Conservation (phyloP, 2,888 invertebrate genomes). For the Acanthosepion lycidas region DNA sequence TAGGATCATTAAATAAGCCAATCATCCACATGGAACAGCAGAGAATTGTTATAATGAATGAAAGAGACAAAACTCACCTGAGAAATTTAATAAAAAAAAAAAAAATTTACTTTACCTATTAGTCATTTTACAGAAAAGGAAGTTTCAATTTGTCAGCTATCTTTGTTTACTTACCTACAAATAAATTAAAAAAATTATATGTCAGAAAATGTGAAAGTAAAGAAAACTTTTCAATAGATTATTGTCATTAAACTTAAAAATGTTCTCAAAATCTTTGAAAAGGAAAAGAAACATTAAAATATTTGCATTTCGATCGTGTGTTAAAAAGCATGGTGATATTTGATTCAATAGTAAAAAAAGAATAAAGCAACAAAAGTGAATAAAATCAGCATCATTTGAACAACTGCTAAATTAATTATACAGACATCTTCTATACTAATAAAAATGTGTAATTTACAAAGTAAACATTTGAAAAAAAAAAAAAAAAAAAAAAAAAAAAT, state of each 20-base stretch:
- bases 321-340: too few relatives aligned
- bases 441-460: too few relatives aligned
- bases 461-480: too few relatives aligned
- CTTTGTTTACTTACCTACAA: not conserved
- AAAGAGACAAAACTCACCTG: not conserved
- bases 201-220: not conserved
- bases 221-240: not conserved
- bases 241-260: not conserved
- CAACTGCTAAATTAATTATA: too few relatives aligned
- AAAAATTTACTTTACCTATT: slow-evolving; percentile 8
- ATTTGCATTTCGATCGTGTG: not conserved
- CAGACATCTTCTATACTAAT: too few relatives aligned
- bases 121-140: not conserved
- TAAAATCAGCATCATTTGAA: too few relatives aligned
- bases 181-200: not conserved
- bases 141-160: not conserved
- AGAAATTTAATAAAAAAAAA: not conserved
- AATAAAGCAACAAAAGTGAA: too few relatives aligned
- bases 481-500: too few relatives aligned
- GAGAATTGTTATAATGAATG: not conserved
- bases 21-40: not conserved
- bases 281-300: not conserved
- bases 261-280: not conserved
- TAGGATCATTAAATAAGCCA: not conserved
- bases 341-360: too few relatives aligned